Base-by-base conservation (phyloP, 2,113 vertebrate genomes). In the Heterocephalus glaber region DNA sequence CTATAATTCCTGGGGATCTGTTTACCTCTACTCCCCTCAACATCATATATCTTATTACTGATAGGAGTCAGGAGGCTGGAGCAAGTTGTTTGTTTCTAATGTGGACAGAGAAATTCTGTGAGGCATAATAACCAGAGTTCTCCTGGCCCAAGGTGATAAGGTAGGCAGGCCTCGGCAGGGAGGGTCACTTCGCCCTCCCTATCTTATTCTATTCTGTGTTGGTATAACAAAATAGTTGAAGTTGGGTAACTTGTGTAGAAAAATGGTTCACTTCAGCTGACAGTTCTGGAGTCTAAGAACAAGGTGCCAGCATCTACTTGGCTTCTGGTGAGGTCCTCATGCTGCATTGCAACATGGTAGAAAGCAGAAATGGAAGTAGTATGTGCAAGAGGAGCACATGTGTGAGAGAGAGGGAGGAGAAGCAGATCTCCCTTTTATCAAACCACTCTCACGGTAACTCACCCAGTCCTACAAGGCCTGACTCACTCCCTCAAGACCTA, bases 111-210 rank as follows among this genome's bases (percentile, higher is more conserved):
- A 77, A 61, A 49, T 35, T 86, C 33, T 61, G 2, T 72, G 47
- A 65, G 41, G 35, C 47, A 30, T 54, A 77, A 89, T 61, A 80
- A n/a, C 7, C 54, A 89, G 47, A 60, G 41, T 28, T 89, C 14
- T 52, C 3, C 20, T 47, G 77, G n/a, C 33, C n/a, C 44, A 58
- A 60, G 81, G 68, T 35, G 24, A 0, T 16, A 38, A 41, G 3
- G 41, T 0, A 12, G 35, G 7, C 9, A 12, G 35, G 7, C 9
- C 41, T 68, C 63, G 41, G 5, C 0, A 10, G 4, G 5, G 11
- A 68, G 14, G 1, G 14, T 89, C 56, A 68, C 11, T 60, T 65
- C 68, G 58, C 52, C 9, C 8, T 22, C 22, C 16, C 5, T 86
- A 30, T 35, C 60, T 44, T 79, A 68, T 5, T 63, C 19, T 63